phyloP scores from a whole-genome alignment of 35 echinoderm and acorn worm species.

The Ptychodera flava region DNA sequence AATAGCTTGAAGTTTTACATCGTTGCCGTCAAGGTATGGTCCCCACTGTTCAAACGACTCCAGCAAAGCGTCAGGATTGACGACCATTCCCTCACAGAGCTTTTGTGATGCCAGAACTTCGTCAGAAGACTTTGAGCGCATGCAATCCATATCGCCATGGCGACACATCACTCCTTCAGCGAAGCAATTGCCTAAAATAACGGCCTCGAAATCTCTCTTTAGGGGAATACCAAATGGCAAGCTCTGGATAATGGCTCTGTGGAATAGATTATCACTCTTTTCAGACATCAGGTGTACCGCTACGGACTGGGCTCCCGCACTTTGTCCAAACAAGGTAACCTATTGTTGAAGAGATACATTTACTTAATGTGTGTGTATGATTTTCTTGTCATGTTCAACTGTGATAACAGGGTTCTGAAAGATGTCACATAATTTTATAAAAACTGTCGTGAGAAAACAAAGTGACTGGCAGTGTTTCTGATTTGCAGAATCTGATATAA shows the following conservation, averaged over 20 bases:
- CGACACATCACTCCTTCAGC: slow-evolving; percentile 14
- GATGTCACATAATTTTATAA: too few relatives aligned
- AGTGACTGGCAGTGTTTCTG: too few relatives aligned
- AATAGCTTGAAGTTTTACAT: background rate
- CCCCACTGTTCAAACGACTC: slow-evolving; percentile 50
- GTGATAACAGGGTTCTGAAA: too few relatives aligned
- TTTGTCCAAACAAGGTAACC: slow-evolving; percentile 47
- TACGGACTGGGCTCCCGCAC: slow-evolving; percentile 49
- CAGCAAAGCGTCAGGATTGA: slow-evolving; percentile 18
- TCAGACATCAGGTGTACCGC: slow-evolving; percentile 24
- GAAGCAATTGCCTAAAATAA: slow-evolving; percentile 11
- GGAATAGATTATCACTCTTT: slow-evolving; percentile 18
- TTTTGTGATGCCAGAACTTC: slow-evolving; percentile 10
- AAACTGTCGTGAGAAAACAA: too few relatives aligned
- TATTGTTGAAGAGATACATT: background rate
- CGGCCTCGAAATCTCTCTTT: background rate
- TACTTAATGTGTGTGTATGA: background rate
- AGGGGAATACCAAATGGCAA: slow-evolving; percentile 42
- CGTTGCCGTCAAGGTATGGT: slow-evolving; percentile 17
- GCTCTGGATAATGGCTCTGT: slow-evolving; percentile 37
- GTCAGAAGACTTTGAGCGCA: background rate
- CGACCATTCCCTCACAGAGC: background rate
- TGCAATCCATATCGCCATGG: slow-evolving; percentile 24
- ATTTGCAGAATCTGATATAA: too few relatives aligned
- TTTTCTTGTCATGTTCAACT: background rate